A percentile compares a stretch with the other conserved stretches of the same genome.
phyloP scores from a whole-genome alignment of 2,888 invertebrate species.

The Machimus rusticus region DNA sequence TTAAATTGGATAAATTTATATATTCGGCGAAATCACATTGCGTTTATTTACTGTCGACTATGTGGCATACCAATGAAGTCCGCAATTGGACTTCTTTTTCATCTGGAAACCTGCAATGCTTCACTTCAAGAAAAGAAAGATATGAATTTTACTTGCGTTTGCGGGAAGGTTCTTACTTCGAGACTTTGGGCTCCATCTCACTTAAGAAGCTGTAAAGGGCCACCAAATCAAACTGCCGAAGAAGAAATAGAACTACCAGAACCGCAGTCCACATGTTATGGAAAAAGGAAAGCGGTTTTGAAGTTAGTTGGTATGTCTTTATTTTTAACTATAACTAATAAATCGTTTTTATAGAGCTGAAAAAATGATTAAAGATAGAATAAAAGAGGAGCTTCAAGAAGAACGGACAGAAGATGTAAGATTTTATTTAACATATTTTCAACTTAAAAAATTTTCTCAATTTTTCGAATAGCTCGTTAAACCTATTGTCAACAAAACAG shows the following conservation, averaged over 20 bases:
- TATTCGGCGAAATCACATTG: conserved; percentile 49
- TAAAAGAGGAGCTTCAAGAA: not conserved
- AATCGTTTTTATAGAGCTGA: conserved; percentile 26
- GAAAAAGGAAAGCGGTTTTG: not conserved
- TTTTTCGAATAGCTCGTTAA: conserved; percentile 38
- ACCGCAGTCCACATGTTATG: not conserved
- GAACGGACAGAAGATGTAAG: conserved; percentile 33
- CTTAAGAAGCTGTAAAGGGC: not conserved
- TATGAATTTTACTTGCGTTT: conserved; percentile 52
- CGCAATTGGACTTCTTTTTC: conserved; percentile 55
- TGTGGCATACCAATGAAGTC: conserved; percentile 54
- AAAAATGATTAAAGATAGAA: conserved; percentile 14
- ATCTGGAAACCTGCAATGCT: conserved; percentile 56
- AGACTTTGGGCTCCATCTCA: not conserved
- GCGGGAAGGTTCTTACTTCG: not conserved
- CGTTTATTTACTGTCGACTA: conserved; percentile 55
- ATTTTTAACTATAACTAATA: not conserved
- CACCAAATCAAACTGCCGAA: not conserved
- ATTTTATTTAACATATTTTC: not conserved
- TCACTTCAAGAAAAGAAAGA: conserved; percentile 45
- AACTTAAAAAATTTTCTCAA: not conserved
- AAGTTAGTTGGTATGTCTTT: not conserved
- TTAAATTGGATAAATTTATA: conserved; percentile 51
- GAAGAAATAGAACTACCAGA: not conserved
- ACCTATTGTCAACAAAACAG: conserved; percentile 8